These are phyloP conservation scores for Muraenolepis orangiensis DNA, from an alignment of 2,797 vertebrate genomes.

Conservation along the genomic window DNA sequence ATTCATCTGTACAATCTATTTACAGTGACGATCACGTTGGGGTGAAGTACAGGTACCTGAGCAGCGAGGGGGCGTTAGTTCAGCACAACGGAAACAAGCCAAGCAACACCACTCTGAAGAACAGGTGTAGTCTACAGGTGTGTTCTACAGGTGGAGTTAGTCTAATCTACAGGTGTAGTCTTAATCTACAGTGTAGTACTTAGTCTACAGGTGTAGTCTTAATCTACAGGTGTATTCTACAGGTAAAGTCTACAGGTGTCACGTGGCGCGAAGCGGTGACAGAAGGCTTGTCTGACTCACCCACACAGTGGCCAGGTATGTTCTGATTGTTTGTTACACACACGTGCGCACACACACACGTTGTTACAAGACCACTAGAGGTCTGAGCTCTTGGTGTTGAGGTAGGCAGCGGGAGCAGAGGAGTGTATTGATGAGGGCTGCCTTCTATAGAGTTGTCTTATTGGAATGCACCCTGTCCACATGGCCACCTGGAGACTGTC, in stretches of 20 bases:
- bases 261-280: not conserved
- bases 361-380: not conserved
- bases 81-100: constrained; percentile 37
- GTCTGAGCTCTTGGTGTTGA: not conserved
- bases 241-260: not conserved
- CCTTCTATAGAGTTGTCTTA: not conserved
- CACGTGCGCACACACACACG: not conserved
- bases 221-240: not conserved
- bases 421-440: not conserved
- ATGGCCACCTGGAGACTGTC: not conserved
- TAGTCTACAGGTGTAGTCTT: not conserved
- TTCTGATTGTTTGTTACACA: not conserved
- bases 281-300: not conserved
- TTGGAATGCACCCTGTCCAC: not conserved
- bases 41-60: constrained; percentile 67
- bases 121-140: not conserved
- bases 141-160: not conserved
- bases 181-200: not conserved
- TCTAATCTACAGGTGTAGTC: not conserved
- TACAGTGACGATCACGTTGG: constrained; percentile 67
- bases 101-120: not conserved
- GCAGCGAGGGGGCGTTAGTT: constrained; percentile 58
- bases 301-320: not conserved
- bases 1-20: constrained; percentile 71
- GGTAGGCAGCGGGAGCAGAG: constrained; percentile 1